Conservation (phyloP, 2,888 invertebrate species). For the Sepiola atlantica region DNA sequence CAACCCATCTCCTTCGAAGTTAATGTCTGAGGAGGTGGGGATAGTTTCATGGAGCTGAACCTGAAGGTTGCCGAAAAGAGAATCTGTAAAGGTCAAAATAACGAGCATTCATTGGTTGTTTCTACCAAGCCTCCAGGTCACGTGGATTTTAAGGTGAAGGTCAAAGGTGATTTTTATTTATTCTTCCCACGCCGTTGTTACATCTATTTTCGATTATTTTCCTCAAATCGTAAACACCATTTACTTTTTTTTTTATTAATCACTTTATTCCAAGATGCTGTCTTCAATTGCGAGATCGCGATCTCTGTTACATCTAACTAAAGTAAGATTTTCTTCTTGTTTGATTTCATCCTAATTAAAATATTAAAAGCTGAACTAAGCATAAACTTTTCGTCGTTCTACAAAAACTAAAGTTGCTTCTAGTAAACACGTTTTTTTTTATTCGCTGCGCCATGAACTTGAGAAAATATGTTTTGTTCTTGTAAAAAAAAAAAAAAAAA, state of each 20-base stretch:
- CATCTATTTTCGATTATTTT: background rate
- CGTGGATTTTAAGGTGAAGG: background rate
- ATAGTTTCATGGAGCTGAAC: background rate
- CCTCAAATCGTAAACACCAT: background rate
- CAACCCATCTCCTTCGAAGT: background rate
- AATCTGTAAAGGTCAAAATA: background rate
- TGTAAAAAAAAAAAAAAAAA: no score
- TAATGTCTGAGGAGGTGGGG: background rate
- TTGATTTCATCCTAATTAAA: no score
- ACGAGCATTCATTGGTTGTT: background rate
- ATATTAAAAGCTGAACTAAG: no score
- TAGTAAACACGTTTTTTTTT: background rate
- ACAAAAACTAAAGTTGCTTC: background rate
- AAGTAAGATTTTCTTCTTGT: background rate
- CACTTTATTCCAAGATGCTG: background rate
- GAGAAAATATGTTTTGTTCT: background rate
- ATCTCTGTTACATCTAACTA: background rate
- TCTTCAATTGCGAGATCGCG: background rate
- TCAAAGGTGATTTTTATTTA: background rate
- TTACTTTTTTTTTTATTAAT: background rate
- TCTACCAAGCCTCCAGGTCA: background rate
- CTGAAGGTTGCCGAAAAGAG: background rate
- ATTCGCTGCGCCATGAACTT: background rate
- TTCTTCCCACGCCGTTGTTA: background rate
- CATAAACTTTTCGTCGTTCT: background rate